Base-by-base conservation (phyloP, 2,888 invertebrate genomes). In the Agrochola lota region DNA sequence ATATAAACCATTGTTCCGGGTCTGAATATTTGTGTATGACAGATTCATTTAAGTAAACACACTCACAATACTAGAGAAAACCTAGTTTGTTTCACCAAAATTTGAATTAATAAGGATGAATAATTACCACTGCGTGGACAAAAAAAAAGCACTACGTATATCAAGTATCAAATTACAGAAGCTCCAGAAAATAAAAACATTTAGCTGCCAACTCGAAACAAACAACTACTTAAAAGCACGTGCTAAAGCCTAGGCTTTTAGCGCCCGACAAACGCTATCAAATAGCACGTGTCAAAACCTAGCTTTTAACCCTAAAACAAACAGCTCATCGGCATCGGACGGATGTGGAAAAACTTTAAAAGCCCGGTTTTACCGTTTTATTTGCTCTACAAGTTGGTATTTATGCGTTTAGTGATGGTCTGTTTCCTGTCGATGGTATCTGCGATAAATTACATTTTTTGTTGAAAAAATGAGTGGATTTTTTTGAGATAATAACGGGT, bases 291-390 rank as follows among this genome's bases (percentile, higher is more conserved):
- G 72, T 85, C 23, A 15, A 46, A 70, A 60, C 69, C 62, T 75
- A 84, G 67, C 67, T 73, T 82, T 82, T 78, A 82, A 60, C 73
- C 78, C 80, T 80, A 69, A 80, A 85, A 85, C 81, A 89, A 88
- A 87, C 78, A 87, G 72, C 86, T 83, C 85, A 71, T 67, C 26
- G 76, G 69, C 75, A 78, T 43, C 67, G 67, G 60, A 79, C 85
- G 87, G 89, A 91, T 89, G 90, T 90, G 90, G 89, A 92, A 93
- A 92, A 92, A 90, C 91, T 84, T 86, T 91, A 86, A 89, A 91
- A 89, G 90, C 88, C 77, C 69, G 81, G 85, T 82, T 82, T 86
- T 91, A 91, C 93, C 91, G 93, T 92, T 92, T 92, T 92, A 91
- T 93, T 93, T 93, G 91, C 90, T 84, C 86, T 81, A 88, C 87